phyloP scores from a whole-genome alignment of 2,797 vertebrate species.

The Oryzias sinensis region DNA sequence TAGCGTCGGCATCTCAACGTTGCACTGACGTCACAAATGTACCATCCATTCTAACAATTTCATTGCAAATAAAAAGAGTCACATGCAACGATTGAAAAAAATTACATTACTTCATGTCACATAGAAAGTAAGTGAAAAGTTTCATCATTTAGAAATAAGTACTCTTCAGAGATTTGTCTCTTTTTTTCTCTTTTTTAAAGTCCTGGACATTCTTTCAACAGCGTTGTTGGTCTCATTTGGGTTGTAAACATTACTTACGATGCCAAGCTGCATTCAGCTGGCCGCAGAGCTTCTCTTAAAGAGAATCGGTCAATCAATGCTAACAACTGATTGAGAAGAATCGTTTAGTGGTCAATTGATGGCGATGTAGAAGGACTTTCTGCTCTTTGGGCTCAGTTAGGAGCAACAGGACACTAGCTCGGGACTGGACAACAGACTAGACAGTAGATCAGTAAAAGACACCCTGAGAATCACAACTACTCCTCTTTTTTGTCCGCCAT shows the following conservation, averaged over 20 bases:
- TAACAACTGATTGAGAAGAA: slow-evolving; percentile 69
- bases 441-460: slow-evolving; percentile 75
- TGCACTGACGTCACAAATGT: slow-evolving; percentile 78
- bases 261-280: slow-evolving; percentile 70
- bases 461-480: slow-evolving; percentile 82
- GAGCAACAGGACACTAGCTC: slow-evolving; percentile 72
- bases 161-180: slow-evolving; percentile 74
- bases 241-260: slow-evolving; percentile 82
- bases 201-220: slow-evolving; percentile 84
- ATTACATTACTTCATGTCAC: slow-evolving; percentile 82
- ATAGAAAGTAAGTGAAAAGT: slow-evolving; percentile 79
- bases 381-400: slow-evolving; percentile 78
- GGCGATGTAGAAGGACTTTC: slow-evolving; percentile 46
- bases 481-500: slow-evolving; percentile 58
- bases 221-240: slow-evolving; percentile 83
- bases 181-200: slow-evolving; percentile 54
- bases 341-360: slow-evolving; percentile 69
- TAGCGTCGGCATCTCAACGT: slow-evolving; percentile 71
- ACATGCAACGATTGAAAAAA: slow-evolving; percentile 83
- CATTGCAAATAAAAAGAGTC: slow-evolving; percentile 81
- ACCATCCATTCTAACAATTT: slow-evolving; percentile 82
- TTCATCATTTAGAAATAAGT: slow-evolving; percentile 76
- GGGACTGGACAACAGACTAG: slow-evolving; percentile 73
- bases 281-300: slow-evolving; percentile 65
- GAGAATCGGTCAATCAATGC: slow-evolving; percentile 69